phyloP scores from a whole-genome alignment of 2,888 invertebrate genomes.

The Smittia aterrima region DNA sequence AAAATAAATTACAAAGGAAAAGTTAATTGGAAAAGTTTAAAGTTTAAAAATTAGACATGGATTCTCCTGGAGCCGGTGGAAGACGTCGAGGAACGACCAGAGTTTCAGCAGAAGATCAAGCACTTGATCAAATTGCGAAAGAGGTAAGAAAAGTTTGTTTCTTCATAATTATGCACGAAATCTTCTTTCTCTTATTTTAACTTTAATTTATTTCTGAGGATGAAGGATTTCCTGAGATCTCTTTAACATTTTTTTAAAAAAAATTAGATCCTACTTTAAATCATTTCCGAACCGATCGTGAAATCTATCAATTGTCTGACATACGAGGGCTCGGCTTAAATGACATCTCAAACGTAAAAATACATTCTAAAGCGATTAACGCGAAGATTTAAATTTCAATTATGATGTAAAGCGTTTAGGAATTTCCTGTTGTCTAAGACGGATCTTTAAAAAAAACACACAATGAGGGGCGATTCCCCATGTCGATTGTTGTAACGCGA shows the following conservation, averaged over 20 bases:
- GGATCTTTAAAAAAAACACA: background rate
- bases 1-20: background rate
- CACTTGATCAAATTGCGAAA: slow-evolving; percentile 93
- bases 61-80: slow-evolving; percentile 55
- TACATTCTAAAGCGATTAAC: background rate
- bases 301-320: background rate
- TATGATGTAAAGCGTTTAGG: background rate
- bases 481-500: background rate
- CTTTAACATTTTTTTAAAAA: too few relatives aligned
- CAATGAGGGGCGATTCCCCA: background rate
- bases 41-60: slow-evolving; percentile 46
- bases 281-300: background rate
- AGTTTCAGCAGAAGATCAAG: slow-evolving; percentile 95
- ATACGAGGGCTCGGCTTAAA: background rate
- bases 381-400: background rate
- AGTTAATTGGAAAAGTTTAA: background rate
- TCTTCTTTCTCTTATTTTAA: background rate
- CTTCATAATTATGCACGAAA: background rate
- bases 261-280: too few relatives aligned
- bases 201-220: background rate
- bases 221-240: too few relatives aligned
- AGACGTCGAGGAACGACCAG: slow-evolving; percentile 79
- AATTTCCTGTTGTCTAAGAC: background rate
- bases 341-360: background rate
- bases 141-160: slow-evolving; percentile 66